Evolutionary conservation across 2,888 invertebrate species (phyloP).

Genomic region (Diarsia dahlii): DNA sequence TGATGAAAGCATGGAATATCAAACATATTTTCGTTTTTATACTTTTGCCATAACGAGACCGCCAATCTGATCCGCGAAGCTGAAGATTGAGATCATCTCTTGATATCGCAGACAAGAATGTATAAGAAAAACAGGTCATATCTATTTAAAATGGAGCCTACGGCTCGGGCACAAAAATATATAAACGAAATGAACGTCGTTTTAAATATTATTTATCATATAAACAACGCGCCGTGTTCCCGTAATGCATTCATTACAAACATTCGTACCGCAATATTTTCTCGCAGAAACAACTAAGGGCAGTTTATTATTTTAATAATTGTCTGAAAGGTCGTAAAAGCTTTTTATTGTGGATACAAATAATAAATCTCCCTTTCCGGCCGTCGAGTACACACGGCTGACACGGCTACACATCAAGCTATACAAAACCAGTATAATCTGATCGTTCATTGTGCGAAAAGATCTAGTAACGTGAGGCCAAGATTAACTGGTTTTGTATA

Average conservation of each 20-base stretch:
- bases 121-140: constrained; percentile 69
- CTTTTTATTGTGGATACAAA: constrained; percentile 73
- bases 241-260: constrained; percentile 57
- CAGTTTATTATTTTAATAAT: constrained; percentile 77
- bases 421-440: too few species aligned
- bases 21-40: constrained; percentile 45
- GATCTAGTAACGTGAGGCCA: too few species aligned
- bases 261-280: constrained; percentile 61
- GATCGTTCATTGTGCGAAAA: too few species aligned
- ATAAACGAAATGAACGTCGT: constrained; percentile 68
- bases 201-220: constrained; percentile 75
- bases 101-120: constrained; percentile 54
- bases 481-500: too few species aligned
- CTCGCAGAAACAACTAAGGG: constrained; percentile 57
- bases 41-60: constrained; percentile 32
- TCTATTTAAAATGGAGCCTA: constrained; percentile 69
- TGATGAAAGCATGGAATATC: constrained; percentile 34
- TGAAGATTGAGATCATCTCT: constrained; percentile 64
- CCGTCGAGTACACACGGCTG: constrained; percentile 59
- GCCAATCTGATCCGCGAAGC: constrained; percentile 43
- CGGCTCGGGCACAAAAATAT: constrained; percentile 64
- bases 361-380: constrained; percentile 77
- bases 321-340: constrained; percentile 71
- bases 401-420: too few species aligned
- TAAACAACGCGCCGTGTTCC: constrained; percentile 68